A percentile compares a stretch with the other conserved stretches of the same genome.
phyloP scores from a whole-genome alignment of 2,888 invertebrate genomes.

The Mesorhabditis belari region DNA sequence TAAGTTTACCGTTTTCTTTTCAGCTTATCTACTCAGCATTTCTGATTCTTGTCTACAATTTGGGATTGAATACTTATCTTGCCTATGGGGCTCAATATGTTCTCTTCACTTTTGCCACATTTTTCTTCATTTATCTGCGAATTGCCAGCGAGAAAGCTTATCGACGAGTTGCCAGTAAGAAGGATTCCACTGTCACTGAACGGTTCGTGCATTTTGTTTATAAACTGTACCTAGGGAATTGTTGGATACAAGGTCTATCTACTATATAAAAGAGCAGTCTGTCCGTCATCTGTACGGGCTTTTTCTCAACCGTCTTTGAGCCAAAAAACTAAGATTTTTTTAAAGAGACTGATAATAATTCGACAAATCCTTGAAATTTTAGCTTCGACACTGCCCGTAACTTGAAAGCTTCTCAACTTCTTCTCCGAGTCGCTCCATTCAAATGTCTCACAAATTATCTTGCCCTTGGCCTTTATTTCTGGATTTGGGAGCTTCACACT shows the following conservation, averaged over 20 bases:
- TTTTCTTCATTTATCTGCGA: background rate
- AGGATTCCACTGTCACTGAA: background rate
- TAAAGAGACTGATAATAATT: background rate
- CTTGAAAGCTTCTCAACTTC: background rate
- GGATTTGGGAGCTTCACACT: background rate
- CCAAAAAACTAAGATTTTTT: background rate
- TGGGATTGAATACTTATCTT: background rate
- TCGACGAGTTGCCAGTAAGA: background rate
- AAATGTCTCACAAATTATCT: background rate
- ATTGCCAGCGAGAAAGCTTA: background rate
- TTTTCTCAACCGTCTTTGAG: too few species aligned
- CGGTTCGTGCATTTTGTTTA: background rate
- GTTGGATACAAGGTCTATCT: too few species aligned
- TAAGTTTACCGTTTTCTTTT: background rate
- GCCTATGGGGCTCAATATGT: background rate
- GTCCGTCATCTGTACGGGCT: too few species aligned
- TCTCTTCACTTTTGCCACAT: background rate
- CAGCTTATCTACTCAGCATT: background rate
- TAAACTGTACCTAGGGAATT: too few species aligned
- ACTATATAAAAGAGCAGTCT: too few species aligned
- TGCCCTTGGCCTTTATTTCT: background rate
- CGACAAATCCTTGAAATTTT: background rate
- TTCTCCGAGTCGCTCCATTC: background rate
- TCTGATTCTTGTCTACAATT: background rate
- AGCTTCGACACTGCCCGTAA: background rate